A percentile compares a stretch with the other conserved stretches of the same genome.
These are phyloP conservation scores for Atrina japonica DNA, from an alignment of 2,888 invertebrate species.

Conservation along the genomic window DNA sequence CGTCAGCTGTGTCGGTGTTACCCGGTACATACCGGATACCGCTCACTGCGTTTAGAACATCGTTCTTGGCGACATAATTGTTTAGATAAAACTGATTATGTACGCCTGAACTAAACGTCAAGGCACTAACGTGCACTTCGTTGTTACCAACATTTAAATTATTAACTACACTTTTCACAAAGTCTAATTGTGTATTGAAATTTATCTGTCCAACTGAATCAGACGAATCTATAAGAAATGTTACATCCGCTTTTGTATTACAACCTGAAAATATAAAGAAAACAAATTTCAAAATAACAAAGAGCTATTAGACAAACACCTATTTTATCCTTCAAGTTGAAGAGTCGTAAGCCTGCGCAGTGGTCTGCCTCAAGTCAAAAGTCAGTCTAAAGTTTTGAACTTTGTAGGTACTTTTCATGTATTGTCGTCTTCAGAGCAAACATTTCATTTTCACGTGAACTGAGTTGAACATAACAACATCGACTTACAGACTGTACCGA, in stretches of 20 bases:
- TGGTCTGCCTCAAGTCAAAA: too few species aligned
- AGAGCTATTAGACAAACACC: too few species aligned
- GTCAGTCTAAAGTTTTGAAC: too few species aligned
- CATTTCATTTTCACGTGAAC: too few species aligned
- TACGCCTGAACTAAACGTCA: slow-evolving; percentile 61
- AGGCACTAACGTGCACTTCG: slow-evolving; percentile 64
- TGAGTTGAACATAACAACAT: too few species aligned
- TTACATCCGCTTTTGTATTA: slow-evolving; percentile 66
- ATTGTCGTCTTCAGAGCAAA: too few species aligned
- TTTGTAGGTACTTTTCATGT: too few species aligned
- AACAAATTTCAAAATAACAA: too few species aligned
- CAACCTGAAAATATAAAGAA: slow-evolving; percentile 62
- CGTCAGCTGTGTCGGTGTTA: slow-evolving; percentile 58
- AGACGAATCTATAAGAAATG: slow-evolving; percentile 68
- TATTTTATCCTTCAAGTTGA: too few species aligned
- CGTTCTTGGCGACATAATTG: slow-evolving; percentile 53
- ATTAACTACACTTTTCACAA: slow-evolving; percentile 63
- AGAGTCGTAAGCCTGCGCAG: too few species aligned
- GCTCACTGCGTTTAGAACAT: slow-evolving; percentile 57
- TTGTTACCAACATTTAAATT: slow-evolving; percentile 61
- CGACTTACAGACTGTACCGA: too few species aligned
- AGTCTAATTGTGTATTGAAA: slow-evolving; percentile 64
- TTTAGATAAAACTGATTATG: slow-evolving; percentile 67
- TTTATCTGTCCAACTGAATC: slow-evolving; percentile 61
- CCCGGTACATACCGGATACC: slow-evolving; percentile 64